Evolutionary conservation across 2,113 vertebrate genomes (phyloP), one percentile per base, ranked within the genome.

Genomic region (Megaptera novaeangliae): DNA sequence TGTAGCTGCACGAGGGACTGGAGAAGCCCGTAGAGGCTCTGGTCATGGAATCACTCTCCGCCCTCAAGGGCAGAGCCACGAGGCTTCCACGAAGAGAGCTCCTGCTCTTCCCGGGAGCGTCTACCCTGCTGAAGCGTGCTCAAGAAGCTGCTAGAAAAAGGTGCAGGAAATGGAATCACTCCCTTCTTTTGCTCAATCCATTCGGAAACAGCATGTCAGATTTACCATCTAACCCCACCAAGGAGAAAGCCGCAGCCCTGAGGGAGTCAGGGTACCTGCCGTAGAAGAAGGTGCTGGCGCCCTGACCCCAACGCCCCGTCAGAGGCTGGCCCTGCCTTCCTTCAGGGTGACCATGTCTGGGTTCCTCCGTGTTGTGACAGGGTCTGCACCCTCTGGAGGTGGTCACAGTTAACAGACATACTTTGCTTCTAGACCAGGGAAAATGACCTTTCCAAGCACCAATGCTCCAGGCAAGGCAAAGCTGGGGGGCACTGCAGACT

Each of bases 61-160:
- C 21, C 36, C 8, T 49, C 39, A 52, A 8, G 0, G 27, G 82
- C 10, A 6, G 21, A 27, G 59, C 11, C 3, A 1, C 44, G 63
- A 86, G 0, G 20, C 55, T 64, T 36, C 64, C 6, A 1, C 1
- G 0, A 31, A 20, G 5, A 63, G 14, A 46, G 25, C 3, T 27
- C 25, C 31, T 25, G 36, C 80, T 75, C 61, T 39, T 13, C 78
- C 39, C 2, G 11, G 18, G 34, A 20, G 80, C 7, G 11, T 11
- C 34, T 4, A 17, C 3, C 34, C 61, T 3, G n/a, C 52, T 18
- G 21, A 41, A 59, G 41, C 15, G 77, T 8, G 5, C 57, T 44
- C n/a, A 4, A 57, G 29, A 27, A 68, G 66, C 39, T 69, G 8
- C 72, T 31, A 27, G 44, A n/a, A 59, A 63, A 63, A 63, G 7